Base-by-base conservation (phyloP, 53 echinoderm and acorn worm species). In the Temnopleurus reevesii region DNA sequence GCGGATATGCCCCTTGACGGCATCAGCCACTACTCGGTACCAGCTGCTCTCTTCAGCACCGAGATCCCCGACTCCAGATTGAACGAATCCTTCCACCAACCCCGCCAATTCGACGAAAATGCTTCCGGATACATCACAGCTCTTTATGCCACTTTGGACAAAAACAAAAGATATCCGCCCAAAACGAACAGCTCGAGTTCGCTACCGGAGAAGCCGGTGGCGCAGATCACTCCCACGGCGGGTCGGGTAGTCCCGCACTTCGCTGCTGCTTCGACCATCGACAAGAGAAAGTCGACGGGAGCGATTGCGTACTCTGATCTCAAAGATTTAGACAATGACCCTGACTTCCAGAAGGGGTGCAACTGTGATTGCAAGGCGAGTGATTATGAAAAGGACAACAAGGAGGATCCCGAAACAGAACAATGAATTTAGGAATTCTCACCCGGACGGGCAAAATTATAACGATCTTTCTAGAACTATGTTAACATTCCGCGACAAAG, bases 131-230 rank as follows among this genome's bases (percentile, higher is more conserved):
- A 95, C 66, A 91, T 97, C 58, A 94, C 95, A 12, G 91, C 94
- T 65, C 91, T 97, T 19, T 97, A 97, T 76, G 95, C 97, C 15
- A 97, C 90, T 34, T 85, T 97, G 28, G 95, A 97, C 57, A 92
- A 89, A 65, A 90, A 76, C 63, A 88, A 76, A 23, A 83, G 89
- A 51, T 92, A 76, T 17, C 86, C 91, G 2, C 60, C 84, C 25
- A 91, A 90, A 84, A 76, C 81, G 45, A 92, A 76, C 59, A 85
- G 91, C 38, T 53, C 87, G n/a, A 24, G 89, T 5, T 81, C 81
- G 59, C 83, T 91, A 17, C 89, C 91, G 13, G 96, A 91, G 33
- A 92, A 92, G 76, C 96, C 96, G 2, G 85, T 96, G 0, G 94
- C 94, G 0, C 91, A 91, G 85, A 92, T 96, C 9, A 93, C 93